These are phyloP conservation scores for Allolobophora icterica DNA, from an alignment of 2,888 invertebrate species.

Conservation along the genomic window DNA sequence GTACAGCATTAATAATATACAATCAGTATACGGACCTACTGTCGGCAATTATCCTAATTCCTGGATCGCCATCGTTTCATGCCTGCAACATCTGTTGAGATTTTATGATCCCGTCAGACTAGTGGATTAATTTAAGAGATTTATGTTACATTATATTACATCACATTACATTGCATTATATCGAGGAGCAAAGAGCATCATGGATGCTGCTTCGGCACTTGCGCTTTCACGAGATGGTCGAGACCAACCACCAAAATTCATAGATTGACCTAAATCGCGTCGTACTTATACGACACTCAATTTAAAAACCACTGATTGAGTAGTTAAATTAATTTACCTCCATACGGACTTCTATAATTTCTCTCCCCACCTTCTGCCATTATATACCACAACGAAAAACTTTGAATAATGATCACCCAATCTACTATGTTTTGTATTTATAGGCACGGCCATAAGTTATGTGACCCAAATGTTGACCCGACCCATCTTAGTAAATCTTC, in stretches of 20 bases:
- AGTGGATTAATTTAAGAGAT: background rate
- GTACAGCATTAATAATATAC: background rate
- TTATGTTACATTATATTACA: background rate
- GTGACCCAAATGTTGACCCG: conserved; percentile 8
- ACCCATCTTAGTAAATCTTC: background rate
- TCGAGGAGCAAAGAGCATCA: background rate
- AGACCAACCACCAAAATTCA: background rate
- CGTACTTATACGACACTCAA: background rate
- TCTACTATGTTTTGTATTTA: background rate
- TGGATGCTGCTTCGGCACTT: background rate
- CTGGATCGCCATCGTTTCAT: background rate
- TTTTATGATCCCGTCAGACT: background rate
- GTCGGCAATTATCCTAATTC: background rate
- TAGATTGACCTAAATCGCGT: background rate
- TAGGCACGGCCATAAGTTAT: background rate
- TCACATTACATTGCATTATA: background rate
- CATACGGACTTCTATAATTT: background rate
- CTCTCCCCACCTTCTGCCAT: background rate
- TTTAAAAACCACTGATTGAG: background rate
- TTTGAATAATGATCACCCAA: background rate
- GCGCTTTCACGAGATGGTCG: background rate
- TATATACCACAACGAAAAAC: background rate
- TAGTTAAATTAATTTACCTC: background rate
- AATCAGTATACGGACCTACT: background rate
- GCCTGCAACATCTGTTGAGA: background rate